Percentiles rank a stretch among this genome's conserved stretches.
Conservation (phyloP, 2,113 vertebrate species). For the Paramisgurnus dabryanus region DNA sequence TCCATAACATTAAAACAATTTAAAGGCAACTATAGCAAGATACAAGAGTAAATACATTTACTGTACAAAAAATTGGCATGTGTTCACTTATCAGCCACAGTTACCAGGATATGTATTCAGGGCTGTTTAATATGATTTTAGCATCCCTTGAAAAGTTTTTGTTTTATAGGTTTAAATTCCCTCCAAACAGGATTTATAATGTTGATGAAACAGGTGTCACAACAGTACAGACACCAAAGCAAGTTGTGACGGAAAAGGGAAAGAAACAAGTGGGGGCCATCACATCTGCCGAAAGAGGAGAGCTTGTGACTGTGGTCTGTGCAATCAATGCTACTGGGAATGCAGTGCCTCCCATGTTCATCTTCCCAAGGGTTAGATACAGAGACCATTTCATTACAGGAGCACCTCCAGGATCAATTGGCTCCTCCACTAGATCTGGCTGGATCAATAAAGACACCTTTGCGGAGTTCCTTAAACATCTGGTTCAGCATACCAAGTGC, state of each 20-base stretch:
- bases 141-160: too few relatives aligned
- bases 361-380: slow-evolving; percentile 41
- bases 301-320: slow-evolving; percentile 54
- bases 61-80: too few relatives aligned
- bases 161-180: too few relatives aligned
- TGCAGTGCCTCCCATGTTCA: slow-evolving; percentile 45
- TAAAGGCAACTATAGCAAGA: too few relatives aligned
- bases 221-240: slow-evolving; percentile 21
- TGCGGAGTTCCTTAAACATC: slow-evolving; percentile 44
- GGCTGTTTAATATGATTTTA: too few relatives aligned
- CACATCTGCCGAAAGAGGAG: slow-evolving; percentile 53
- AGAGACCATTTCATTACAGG: slow-evolving; percentile 37
- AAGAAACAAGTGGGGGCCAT: slow-evolving; percentile 50
- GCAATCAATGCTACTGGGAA: slow-evolving; percentile 52
- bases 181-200: neutral
- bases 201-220: too few relatives aligned
- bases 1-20: too few relatives aligned
- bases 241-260: slow-evolving; percentile 45
- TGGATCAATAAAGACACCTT: slow-evolving; percentile 54
- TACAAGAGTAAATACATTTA: too few relatives aligned
- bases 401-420: too few relatives aligned
- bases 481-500: slow-evolving; percentile 51
- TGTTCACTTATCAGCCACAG: too few relatives aligned
- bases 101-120: too few relatives aligned
- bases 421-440: neutral